Evolutionary conservation across 2,888 invertebrate genomes (phyloP).

Genomic region (Scaptomyza polygonia): DNA sequence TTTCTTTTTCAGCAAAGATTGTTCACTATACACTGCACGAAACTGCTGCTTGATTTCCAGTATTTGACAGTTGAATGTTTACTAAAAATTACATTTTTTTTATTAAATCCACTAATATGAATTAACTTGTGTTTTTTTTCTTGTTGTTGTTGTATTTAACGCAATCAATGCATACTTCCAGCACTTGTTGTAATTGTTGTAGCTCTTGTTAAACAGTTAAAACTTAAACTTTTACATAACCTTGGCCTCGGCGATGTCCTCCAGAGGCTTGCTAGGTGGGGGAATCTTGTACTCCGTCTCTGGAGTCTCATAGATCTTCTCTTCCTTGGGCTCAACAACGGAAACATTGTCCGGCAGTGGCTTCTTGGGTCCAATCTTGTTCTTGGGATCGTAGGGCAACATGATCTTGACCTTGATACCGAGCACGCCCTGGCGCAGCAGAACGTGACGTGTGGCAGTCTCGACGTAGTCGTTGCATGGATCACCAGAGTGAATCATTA

Average conservation of each 20-base stretch:
- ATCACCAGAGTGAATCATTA: constrained; percentile 99
- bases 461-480: constrained; percentile 99
- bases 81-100: constrained; percentile 59
- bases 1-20: too few species aligned
- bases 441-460: constrained; percentile 98
- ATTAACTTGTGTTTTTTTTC: constrained; percentile 48
- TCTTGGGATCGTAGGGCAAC: constrained; percentile 99
- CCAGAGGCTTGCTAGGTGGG: constrained; percentile 80
- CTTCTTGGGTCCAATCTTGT: constrained; percentile 98
- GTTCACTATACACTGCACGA: constrained; percentile 47
- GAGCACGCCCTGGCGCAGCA: constrained; percentile 94
- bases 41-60: constrained; percentile 25
- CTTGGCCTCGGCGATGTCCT: constrained; percentile 80
- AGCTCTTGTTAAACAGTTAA: constrained; percentile 59
- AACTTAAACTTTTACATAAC: constrained; percentile 78
- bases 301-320: constrained; percentile 86
- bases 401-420: constrained; percentile 98
- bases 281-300: constrained; percentile 84
- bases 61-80: constrained; percentile 37
- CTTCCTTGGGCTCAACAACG: constrained; percentile 99
- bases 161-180: constrained; percentile 56
- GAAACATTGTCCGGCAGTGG: constrained; percentile 99
- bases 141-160: constrained; percentile 65
- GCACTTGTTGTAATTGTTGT: constrained; percentile 46
- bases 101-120: constrained; percentile 55